A percentile compares a stretch with the other conserved stretches of the same genome.
These are phyloP conservation scores for Hemicentrotus pulcherrimus DNA, from an alignment of 35 echinoderm and acorn worm genomes.

Conservation along the genomic window DNA sequence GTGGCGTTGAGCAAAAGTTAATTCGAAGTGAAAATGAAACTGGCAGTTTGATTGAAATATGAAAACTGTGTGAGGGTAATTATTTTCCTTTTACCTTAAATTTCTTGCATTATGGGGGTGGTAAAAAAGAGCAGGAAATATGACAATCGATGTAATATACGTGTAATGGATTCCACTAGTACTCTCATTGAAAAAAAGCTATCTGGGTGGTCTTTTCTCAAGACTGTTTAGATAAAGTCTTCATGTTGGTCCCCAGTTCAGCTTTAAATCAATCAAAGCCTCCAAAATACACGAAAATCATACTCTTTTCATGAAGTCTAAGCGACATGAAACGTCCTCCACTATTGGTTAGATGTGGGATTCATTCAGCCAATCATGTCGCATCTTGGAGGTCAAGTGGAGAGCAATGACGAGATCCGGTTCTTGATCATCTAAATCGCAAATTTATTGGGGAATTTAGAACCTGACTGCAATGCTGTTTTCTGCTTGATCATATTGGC, in stretches of 20 bases:
- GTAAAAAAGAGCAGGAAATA: neutral
- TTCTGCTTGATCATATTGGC: neutral
- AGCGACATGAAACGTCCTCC: neutral
- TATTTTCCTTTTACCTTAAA: neutral
- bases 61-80: neutral
- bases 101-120: neutral
- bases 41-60: neutral
- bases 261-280: slow-evolving; percentile 14
- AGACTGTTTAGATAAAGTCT: slow-evolving; percentile 37
- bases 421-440: too few species aligned
- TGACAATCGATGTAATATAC: slow-evolving; percentile 3
- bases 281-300: neutral
- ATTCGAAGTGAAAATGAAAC: neutral
- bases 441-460: neutral
- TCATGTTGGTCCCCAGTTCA: neutral
- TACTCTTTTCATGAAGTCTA: neutral
- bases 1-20: neutral
- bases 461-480: neutral
- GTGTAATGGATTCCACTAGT: neutral
- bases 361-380: neutral
- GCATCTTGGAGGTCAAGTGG: neutral
- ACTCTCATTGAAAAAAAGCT: neutral
- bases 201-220: slow-evolving; percentile 9
- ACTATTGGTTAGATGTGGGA: neutral
- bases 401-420: neutral